A percentile compares a stretch with the other conserved stretches of the same genome.
Conservation (phyloP, 1,140 invertebrate species). For the Caenorhabditis briggsae region DNA sequence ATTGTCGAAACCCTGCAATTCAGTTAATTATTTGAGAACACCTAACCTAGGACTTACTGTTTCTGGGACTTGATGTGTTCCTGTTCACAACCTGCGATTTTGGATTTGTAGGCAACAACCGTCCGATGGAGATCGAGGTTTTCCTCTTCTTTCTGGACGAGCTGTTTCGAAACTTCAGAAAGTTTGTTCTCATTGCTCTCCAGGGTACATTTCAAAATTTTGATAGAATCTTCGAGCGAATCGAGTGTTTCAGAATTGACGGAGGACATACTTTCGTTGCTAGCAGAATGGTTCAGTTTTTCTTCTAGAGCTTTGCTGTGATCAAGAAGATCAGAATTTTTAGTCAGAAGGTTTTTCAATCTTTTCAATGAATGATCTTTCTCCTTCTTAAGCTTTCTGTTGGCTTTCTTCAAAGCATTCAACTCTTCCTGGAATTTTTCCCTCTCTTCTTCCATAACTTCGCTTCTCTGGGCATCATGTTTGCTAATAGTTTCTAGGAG, state of each 20-base stretch:
- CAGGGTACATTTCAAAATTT: neutral
- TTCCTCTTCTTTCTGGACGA: neutral
- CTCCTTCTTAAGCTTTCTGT: neutral
- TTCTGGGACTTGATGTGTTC: neutral
- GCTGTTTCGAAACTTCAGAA: neutral
- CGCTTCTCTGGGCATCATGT: neutral
- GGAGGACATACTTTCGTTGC: neutral
- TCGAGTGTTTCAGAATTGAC: neutral
- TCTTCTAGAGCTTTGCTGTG: neutral
- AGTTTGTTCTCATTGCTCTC: neutral
- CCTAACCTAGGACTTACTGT: neutral
- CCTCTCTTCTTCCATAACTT: neutral
- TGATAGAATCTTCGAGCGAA: neutral
- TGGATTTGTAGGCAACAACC: neutral
- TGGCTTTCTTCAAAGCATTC: neutral
- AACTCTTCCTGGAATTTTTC: neutral
- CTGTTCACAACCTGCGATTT: neutral
- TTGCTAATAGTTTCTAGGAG: neutral
- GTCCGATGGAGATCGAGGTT: constrained; percentile 3
- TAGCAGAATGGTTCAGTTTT: neutral
- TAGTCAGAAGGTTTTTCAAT: neutral
- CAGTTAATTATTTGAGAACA: neutral
- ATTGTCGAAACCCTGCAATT: neutral
- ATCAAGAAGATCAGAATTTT: neutral
- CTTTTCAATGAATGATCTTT: neutral